Evolutionary conservation across 2,888 invertebrate species (phyloP).

Genomic region (Xestia c-nigrum): DNA sequence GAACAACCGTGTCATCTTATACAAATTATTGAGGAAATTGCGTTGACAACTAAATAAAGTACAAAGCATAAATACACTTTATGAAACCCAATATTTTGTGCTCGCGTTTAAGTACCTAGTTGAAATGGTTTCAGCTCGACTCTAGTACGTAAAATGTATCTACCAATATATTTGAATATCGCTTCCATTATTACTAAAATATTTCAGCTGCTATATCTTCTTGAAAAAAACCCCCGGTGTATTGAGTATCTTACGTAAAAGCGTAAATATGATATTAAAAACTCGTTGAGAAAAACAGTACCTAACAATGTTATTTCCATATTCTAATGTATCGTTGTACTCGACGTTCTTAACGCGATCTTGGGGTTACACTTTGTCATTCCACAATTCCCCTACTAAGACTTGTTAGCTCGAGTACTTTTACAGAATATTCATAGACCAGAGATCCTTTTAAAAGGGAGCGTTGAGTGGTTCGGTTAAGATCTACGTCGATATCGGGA

Average conservation of each 20-base stretch:
- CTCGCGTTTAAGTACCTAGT: slow-evolving; percentile 10
- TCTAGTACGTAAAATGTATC: slow-evolving; percentile 23
- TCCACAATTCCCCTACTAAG: slow-evolving; percentile 52
- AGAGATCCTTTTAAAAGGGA: slow-evolving; percentile 70
- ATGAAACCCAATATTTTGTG: slow-evolving; percentile 45
- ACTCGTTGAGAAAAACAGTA: slow-evolving; percentile 37
- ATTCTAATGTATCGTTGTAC: slow-evolving; percentile 57
- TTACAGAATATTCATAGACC: slow-evolving; percentile 75
- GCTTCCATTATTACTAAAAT: slow-evolving; percentile 21
- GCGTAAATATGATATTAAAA: slow-evolving; percentile 43
- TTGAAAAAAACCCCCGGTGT: slow-evolving; percentile 25
- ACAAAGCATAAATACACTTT: slow-evolving; percentile 33
- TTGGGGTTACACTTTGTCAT: slow-evolving; percentile 54
- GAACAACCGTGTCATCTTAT: slow-evolving; percentile 12
- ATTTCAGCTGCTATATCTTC: slow-evolving; percentile 11
- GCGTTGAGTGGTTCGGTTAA: slow-evolving; percentile 69
- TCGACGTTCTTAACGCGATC: slow-evolving; percentile 46
- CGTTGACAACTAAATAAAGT: slow-evolving; percentile 23
- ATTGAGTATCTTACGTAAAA: slow-evolving; percentile 42
- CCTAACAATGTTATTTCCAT: slow-evolving; percentile 58
- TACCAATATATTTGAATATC: slow-evolving; percentile 35
- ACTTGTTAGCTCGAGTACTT: slow-evolving; percentile 71
- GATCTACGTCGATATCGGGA: slow-evolving; percentile 78
- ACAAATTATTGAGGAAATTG: slow-evolving; percentile 29
- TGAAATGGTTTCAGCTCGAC: slow-evolving; percentile 29